These are phyloP conservation scores for Gnathonemus longibarbis DNA, from an alignment of 2,113 vertebrate species.

Conservation along the genomic window DNA sequence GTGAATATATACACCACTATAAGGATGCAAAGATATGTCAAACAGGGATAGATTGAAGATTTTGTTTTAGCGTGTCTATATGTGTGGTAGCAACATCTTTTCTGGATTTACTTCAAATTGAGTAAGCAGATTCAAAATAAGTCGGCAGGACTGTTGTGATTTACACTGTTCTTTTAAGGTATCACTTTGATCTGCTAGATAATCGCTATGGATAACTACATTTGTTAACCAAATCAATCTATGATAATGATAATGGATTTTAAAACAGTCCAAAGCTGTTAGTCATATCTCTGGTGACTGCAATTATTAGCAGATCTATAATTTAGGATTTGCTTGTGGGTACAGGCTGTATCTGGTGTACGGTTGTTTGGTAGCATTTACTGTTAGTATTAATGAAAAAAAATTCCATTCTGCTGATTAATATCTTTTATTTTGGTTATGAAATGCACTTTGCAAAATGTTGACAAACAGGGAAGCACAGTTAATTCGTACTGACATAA, in stretches of 20 bases:
- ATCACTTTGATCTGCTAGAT: not conserved
- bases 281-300: conserved; percentile 1
- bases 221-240: conserved; percentile 19
- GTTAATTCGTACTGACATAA: not conserved
- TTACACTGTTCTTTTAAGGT: not conserved
- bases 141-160: not conserved
- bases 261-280: conserved; percentile 9
- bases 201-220: not conserved
- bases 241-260: conserved; percentile 2
- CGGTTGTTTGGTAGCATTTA: not conserved
- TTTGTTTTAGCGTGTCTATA: not conserved
- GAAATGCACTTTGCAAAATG: not conserved
- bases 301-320: not conserved
- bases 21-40: not conserved
- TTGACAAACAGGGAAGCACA: not conserved
- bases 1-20: not conserved
- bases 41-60: not conserved
- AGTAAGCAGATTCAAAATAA: not conserved
- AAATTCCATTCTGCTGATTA: not conserved
- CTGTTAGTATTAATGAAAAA: not conserved
- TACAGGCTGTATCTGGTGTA: not conserved
- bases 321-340: not conserved
- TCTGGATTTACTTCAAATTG: not conserved
- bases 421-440: not conserved
- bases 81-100: not conserved